Base-by-base conservation (phyloP, 2,797 vertebrate species). In the Rhincodon typus region DNA sequence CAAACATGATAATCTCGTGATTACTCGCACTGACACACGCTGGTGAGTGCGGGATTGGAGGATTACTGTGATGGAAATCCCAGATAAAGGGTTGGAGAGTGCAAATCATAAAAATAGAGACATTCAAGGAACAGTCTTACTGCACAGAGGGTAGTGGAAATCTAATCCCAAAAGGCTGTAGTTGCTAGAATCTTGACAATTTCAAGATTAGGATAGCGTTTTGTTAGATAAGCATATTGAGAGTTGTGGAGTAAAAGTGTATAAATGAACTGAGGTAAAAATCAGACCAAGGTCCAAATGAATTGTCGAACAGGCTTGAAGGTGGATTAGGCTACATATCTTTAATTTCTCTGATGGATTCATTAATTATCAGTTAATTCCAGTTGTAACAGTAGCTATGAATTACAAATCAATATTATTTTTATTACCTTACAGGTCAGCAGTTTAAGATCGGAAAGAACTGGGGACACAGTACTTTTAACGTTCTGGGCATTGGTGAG, bases 341-440 rank as follows among this genome's bases (percentile, higher is more conserved):
- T 3, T 17, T 46, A 84, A 84, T 46, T 84, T 42, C 79, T 42
- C 19, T 84, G 19, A 84, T 5, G 19, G 4, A 84, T 84, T 84
- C 4, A 84, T 42, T 84, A 42, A 38, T 42, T 84, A 42, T 4
- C 79, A 42, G 38, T 21, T 57, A 88, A 88, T 88, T 13, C 15
- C 34, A 38, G 1, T 17, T 67, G 62, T 90, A 25, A 53, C 46
- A 30, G 27, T 88, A 53, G 23, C 25, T 13, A 50, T n/a, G 62
- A 93, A 5, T 67, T 19, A 91, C n/a, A 66, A 91, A 66, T 67
- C n/a, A 67, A 57, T 57, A 57, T 66, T 91, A 10, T 67, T 70
- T 91, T 62, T 70, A 42, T 94, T 94, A 46, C n/a, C 38, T 70
- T 70, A 21, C 88, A 94, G 93, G 93, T 72, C 67, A 94, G 10